Conservation (phyloP, 2,113 vertebrate genomes). For the Microtus montanus region DNA sequence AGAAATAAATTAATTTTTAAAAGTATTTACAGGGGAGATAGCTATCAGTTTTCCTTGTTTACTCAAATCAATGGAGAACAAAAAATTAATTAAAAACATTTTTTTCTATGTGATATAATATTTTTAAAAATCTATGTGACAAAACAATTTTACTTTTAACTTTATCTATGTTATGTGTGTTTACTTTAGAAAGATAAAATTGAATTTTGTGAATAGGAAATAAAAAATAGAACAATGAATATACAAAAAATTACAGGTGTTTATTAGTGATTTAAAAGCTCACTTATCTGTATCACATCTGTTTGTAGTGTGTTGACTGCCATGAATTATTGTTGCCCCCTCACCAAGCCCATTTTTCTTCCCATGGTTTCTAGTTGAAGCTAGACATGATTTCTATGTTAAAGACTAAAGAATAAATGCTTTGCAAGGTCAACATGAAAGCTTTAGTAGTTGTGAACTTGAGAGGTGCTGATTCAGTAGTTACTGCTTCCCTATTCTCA, state of each 20-base stretch:
- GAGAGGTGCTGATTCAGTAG: not conserved
- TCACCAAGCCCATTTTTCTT: not conserved
- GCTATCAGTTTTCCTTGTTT: not conserved
- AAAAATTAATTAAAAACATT: not conserved
- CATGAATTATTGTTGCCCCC: not conserved
- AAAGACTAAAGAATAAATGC: not conserved
- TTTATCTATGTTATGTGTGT: not conserved
- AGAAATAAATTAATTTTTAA: not conserved
- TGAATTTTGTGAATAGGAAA: not conserved
- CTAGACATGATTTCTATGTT: not conserved
- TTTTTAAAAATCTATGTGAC: not conserved
- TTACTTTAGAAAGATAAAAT: not conserved
- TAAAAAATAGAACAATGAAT: not conserved
- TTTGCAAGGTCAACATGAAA: not conserved
- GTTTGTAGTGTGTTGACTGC: not conserved
- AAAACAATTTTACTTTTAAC: not conserved
- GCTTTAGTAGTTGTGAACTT: not conserved
- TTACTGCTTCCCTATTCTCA: not conserved
- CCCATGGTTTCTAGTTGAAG: not conserved
- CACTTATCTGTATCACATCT: not conserved
- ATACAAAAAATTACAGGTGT: not conserved
- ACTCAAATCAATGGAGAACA: not conserved
- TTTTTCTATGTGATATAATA: not conserved
- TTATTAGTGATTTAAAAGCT: not conserved
- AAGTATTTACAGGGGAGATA: not conserved